phyloP scores from a whole-genome alignment of 2,888 invertebrate genomes.

The Auanema freiburgensis region DNA sequence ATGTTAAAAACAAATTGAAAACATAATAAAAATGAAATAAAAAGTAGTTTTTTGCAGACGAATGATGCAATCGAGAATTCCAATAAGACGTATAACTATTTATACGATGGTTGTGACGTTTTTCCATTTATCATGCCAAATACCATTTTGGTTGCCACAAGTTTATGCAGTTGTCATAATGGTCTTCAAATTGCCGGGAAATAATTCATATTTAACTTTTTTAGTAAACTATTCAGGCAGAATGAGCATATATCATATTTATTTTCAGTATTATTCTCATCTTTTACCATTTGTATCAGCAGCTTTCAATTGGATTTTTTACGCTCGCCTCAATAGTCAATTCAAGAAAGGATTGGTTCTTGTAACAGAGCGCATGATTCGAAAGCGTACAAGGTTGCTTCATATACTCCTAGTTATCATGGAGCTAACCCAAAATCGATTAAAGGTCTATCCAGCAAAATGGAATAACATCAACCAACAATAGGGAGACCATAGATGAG shows the following conservation, averaged over 20 bases:
- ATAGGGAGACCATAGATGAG: slow-evolving; percentile 30
- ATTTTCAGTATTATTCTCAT: slow-evolving; percentile 39
- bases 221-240: slow-evolving; percentile 12
- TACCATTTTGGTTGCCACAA: slow-evolving; percentile 50
- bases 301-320: slow-evolving; percentile 52
- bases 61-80: slow-evolving; percentile 49
- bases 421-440: background rate
- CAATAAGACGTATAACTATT: slow-evolving; percentile 46
- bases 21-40: background rate
- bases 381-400: slow-evolving; percentile 42
- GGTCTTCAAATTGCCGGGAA: slow-evolving; percentile 21
- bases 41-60: slow-evolving; percentile 25
- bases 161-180: slow-evolving; percentile 27
- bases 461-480: slow-evolving; percentile 15
- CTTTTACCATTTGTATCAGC: slow-evolving; percentile 45
- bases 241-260: background rate
- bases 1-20: background rate
- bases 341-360: slow-evolving; percentile 51
- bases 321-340: slow-evolving; percentile 51
- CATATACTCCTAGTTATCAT: background rate
- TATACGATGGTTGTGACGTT: slow-evolving; percentile 49
- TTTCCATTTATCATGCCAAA: slow-evolving; percentile 46
- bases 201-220: slow-evolving; percentile 24
- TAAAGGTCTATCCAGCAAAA: slow-evolving; percentile 15
- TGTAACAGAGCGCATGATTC: slow-evolving; percentile 46